Conservation (phyloP, 1,140 invertebrate genomes). For the Platorchestia sp. region DNA sequence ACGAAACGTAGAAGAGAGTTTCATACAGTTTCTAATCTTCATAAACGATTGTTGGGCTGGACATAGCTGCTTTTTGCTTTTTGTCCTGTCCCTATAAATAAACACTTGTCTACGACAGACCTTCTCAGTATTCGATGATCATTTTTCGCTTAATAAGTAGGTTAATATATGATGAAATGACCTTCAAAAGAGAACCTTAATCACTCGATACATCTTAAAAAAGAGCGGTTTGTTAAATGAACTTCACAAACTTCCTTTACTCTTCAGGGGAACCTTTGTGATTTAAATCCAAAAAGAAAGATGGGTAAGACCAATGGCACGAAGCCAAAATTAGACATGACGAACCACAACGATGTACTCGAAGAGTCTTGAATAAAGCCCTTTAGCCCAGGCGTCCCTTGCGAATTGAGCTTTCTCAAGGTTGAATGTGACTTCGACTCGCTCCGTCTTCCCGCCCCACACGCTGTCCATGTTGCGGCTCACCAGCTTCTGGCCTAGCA, state of each 20-base stretch:
- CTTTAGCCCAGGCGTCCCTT: slow-evolving; percentile 80
- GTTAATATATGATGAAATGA: background rate
- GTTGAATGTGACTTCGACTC: slow-evolving; percentile 79
- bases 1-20: no score
- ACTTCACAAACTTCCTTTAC: background rate
- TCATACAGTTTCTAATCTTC: no score
- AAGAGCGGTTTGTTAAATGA: background rate
- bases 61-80: no score
- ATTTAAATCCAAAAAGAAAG: background rate
- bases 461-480: slow-evolving; percentile 81
- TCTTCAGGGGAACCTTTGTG: no score
- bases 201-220: background rate
- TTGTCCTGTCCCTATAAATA: no score
- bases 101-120: no score
- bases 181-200: background rate
- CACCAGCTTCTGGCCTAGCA: slow-evolving; percentile 77
- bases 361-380: slow-evolving; percentile 79
- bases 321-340: background rate
- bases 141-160: background rate
- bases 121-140: no score
- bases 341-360: slow-evolving; percentile 80
- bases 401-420: slow-evolving; percentile 80
- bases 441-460: slow-evolving; percentile 81
- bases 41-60: no score
- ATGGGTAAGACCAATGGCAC: background rate